These are phyloP conservation scores for Campoletis raptor DNA, from an alignment of 2,888 invertebrate genomes.

Conservation along the genomic window DNA sequence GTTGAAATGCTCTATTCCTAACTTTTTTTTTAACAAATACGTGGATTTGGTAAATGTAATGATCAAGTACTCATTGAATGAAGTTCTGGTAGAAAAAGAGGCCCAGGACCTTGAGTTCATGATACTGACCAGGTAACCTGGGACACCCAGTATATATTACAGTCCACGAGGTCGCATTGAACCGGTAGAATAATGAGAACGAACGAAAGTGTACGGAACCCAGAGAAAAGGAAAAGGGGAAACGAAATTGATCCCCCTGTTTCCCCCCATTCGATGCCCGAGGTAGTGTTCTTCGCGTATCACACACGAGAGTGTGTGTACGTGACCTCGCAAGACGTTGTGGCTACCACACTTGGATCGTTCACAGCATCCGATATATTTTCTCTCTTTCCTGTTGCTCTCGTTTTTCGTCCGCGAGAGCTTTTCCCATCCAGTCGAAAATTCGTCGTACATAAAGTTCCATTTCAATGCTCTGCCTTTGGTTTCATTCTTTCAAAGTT, in stretches of 20 bases:
- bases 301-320: conserved; percentile 73
- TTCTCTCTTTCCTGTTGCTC: conserved; percentile 13
- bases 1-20: no score
- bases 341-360: conserved; percentile 76
- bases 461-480: background rate
- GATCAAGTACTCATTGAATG: background rate
- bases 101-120: background rate
- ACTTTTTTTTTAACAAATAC: no score
- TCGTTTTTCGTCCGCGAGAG: background rate
- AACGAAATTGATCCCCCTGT: conserved; percentile 72
- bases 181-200: conserved; percentile 15
- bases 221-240: conserved; percentile 53
- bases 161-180: conserved; percentile 30
- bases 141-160: background rate
- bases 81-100: background rate
- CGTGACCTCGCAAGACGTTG: conserved; percentile 79
- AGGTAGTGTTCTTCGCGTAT: conserved; percentile 68
- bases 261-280: conserved; percentile 66
- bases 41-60: no score
- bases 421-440: conserved; percentile 22
- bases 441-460: conserved; percentile 4
- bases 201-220: conserved; percentile 41
- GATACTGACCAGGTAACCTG: background rate
- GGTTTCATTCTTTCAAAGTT: background rate
- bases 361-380: conserved; percentile 38